These are phyloP conservation scores for Congeria kusceri DNA, from an alignment of 2,888 invertebrate species.

Conservation along the genomic window DNA sequence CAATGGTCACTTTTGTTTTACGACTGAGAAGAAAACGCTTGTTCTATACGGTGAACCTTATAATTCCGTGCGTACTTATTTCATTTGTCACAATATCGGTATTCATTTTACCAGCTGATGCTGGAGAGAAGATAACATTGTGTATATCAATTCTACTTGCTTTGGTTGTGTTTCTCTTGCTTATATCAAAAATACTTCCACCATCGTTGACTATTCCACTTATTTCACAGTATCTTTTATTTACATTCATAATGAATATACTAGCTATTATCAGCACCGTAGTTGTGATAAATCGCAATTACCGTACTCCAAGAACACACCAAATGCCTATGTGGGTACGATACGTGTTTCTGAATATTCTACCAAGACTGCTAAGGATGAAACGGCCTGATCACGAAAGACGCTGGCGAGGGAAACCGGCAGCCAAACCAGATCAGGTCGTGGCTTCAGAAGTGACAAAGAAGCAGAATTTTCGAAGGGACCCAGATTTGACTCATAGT, in stretches of 20 bases:
- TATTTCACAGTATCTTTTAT: conserved; percentile 98
- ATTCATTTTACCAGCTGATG: conserved; percentile 99
- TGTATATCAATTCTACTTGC: conserved; percentile 99
- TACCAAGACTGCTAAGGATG: conserved; percentile 97
- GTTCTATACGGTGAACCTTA: conserved; percentile 99
- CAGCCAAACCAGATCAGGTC: background rate
- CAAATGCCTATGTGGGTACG: conserved; percentile 99
- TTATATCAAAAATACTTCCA: conserved; percentile 99
- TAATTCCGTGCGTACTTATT: conserved; percentile 98
- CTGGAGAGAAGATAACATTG: conserved; percentile 93
- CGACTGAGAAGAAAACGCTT: conserved; percentile 98
- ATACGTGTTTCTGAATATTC: conserved; percentile 95
- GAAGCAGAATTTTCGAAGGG: background rate
- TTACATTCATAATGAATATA: conserved; percentile 99
- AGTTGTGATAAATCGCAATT: conserved; percentile 99
- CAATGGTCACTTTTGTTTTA: conserved; percentile 94
- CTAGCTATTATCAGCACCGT: conserved; percentile 99
- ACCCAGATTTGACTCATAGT: conserved; percentile 55
- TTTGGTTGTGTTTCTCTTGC: conserved; percentile 98
- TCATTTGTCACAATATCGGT: conserved; percentile 99
- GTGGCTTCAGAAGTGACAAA: background rate
- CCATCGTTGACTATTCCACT: conserved; percentile 98
- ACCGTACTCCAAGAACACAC: conserved; percentile 96
- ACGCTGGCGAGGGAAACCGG: conserved; percentile 67
- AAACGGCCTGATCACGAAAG: conserved; percentile 91